These are phyloP conservation scores for Falco punctatus DNA, from an alignment of 2,113 vertebrate genomes.

Conservation along the genomic window DNA sequence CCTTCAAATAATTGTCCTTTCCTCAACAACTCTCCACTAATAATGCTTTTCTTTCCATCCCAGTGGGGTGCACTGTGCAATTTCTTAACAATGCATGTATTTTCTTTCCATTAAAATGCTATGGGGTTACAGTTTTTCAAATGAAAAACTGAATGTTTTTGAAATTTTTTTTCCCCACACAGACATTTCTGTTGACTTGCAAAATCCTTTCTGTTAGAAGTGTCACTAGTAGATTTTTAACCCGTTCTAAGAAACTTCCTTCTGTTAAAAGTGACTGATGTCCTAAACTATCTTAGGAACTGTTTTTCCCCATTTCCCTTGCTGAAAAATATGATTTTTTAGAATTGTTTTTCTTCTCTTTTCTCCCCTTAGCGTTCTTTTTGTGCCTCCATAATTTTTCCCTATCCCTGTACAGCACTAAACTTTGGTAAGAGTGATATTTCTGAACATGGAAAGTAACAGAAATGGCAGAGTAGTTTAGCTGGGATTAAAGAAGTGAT, in stretches of 20 bases:
- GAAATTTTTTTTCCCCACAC: background rate
- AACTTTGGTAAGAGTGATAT: background rate
- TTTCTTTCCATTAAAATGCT: constrained; percentile 42
- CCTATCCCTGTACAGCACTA: background rate
- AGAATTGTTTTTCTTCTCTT: background rate
- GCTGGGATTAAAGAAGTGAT: background rate
- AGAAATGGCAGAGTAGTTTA: background rate
- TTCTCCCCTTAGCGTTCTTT: background rate
- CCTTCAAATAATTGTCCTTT: background rate
- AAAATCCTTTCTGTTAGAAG: constrained; percentile 32
- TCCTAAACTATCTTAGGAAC: background rate
- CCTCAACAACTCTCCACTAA: background rate
- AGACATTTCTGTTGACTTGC: constrained; percentile 37
- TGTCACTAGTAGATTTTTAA: constrained; percentile 43
- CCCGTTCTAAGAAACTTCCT: background rate
- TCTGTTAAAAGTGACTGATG: background rate
- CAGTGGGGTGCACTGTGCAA: constrained; percentile 12
- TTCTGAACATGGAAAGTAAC: constrained; percentile 9
- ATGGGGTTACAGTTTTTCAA: constrained; percentile 31
- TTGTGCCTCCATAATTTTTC: background rate
- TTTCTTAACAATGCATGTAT: constrained; percentile 52
- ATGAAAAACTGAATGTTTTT: constrained; percentile 33
- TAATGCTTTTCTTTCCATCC: constrained; percentile 15
- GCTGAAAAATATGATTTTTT: background rate
- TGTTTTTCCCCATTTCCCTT: background rate